Conservation (phyloP, 2,797 vertebrate genomes). For the Protonibea diacanthus region DNA sequence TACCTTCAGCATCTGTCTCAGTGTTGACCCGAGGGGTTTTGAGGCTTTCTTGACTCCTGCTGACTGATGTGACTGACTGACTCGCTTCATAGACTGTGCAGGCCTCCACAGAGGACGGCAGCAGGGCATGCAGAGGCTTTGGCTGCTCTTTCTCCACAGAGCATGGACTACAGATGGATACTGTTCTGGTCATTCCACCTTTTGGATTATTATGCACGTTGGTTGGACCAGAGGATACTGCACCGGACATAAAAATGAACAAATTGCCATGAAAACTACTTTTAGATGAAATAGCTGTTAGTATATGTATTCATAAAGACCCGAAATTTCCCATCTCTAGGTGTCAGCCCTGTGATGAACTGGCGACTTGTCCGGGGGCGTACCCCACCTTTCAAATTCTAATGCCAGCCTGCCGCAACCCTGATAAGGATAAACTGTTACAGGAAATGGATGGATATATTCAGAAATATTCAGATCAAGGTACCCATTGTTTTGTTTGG, state of each 20-base stretch:
- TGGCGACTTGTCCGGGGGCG: no score
- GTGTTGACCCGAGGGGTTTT: conserved; percentile 55
- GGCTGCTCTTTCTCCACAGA: conserved; percentile 52
- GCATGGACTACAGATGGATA: conserved; percentile 28
- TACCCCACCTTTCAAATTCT: no score
- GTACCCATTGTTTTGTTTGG: conserved; percentile 26
- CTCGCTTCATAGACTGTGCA: conserved; percentile 41
- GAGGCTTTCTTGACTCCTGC: conserved; percentile 58
- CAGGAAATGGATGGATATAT: not conserved
- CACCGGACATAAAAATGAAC: not conserved
- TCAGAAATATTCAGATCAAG: no score
- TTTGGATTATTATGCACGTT: conserved; percentile 3
- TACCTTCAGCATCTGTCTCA: conserved; percentile 73
- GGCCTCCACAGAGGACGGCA: conserved; percentile 19
- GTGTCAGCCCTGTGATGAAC: no score
- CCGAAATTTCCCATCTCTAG: no score
- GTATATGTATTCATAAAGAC: no score
- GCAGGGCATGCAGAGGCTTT: conserved; percentile 31
- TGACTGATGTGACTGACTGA: conserved; percentile 51
- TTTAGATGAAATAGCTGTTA: no score
- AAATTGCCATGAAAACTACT: not conserved
- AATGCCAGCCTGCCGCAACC: no score
- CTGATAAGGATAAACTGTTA: no score
- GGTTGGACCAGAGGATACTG: conserved; percentile 34
- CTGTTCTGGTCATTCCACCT: not conserved